These are phyloP conservation scores for Andrena dorsata DNA, from an alignment of 2,888 invertebrate species.

Conservation along the genomic window DNA sequence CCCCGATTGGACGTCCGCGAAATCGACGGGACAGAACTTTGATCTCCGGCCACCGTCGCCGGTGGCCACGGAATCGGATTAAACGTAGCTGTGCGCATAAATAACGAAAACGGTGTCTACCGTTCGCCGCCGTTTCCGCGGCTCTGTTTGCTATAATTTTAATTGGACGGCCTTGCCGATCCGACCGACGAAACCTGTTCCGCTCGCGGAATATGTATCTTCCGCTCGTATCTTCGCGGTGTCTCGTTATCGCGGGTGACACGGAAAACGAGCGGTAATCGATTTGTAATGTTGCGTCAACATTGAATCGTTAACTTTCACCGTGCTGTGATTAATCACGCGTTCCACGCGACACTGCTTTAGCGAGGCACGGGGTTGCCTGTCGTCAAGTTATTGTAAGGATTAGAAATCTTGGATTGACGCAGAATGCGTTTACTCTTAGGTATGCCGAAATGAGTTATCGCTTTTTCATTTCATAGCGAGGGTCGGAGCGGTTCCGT, in stretches of 20 bases:
- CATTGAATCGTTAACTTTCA: conserved; percentile 37
- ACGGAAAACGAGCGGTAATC: not conserved
- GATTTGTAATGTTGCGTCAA: conserved; percentile 20
- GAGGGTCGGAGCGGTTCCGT: no score
- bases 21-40: conserved; percentile 63
- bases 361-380: conserved; percentile 13
- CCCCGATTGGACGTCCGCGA: conserved; percentile 47
- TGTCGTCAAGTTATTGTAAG: conserved; percentile 30
- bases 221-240: not conserved
- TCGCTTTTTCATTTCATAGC: no score
- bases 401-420: conserved; percentile 47
- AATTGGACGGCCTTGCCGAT: not conserved
- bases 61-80: conserved; percentile 57
- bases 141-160: conserved; percentile 28
- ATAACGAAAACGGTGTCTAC: conserved; percentile 58
- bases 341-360: conserved; percentile 1
- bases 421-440: no score
- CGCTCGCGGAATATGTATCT: not conserved
- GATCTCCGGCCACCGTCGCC: conserved; percentile 45
- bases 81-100: conserved; percentile 57
- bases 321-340: conserved; percentile 39
- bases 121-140: conserved; percentile 14
- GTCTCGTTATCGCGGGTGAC: not conserved
- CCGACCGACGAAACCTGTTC: not conserved
- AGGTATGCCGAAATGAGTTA: no score